Base-by-base conservation (phyloP, 2,113 vertebrate genomes). In the Lophotis ruficrista region DNA sequence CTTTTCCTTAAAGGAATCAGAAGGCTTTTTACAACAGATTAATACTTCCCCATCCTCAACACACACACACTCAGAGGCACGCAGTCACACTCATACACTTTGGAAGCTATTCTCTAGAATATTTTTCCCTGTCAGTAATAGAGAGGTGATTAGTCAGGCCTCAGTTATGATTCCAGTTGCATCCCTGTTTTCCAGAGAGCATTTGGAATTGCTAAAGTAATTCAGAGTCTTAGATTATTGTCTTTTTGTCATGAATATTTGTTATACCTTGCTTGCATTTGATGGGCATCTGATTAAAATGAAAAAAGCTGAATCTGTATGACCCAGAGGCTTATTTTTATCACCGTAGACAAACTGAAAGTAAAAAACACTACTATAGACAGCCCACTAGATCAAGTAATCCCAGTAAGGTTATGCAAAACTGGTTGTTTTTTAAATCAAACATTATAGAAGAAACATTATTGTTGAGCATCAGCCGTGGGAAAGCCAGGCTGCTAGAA, bases 121-220 rank as follows among this genome's bases (percentile, higher is more conserved):
- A 47, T 57, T 83, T 87, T 86, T 65, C 24, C 48, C 13, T 56
- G 35, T 61, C 80, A 82, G 22, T 90, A 69, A 81, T 68, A 78
- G 33, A 81, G 56, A 68, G 83, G 33, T 71, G 64, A 86, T 78
- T 48, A 89, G 75, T 78, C 64, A 66, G 78, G 54, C 51, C 37
- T 93, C 79, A 68, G 0, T 62, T 77, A 68, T 25, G 53, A 96
- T 87, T 94, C 78, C 50, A 77, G 41, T 38, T 87, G 51, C 61
- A 87, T 83, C 65, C 71, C 33, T 90, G 53, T 94, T 96, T 94
- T 93, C 64, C 89, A 95, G 72, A 78, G 51, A 90, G 64, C 60
- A 93, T 84, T 70, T 93, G 72, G 64, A 94, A 92, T 68, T 90
- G 71, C 43, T 87, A 2, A 90, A 96, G 71, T 70, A 82, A 81